A percentile compares a stretch with the other conserved stretches of the same genome.
phyloP scores from a whole-genome alignment of 2,888 invertebrate genomes.

The Drosophila mettleri region DNA sequence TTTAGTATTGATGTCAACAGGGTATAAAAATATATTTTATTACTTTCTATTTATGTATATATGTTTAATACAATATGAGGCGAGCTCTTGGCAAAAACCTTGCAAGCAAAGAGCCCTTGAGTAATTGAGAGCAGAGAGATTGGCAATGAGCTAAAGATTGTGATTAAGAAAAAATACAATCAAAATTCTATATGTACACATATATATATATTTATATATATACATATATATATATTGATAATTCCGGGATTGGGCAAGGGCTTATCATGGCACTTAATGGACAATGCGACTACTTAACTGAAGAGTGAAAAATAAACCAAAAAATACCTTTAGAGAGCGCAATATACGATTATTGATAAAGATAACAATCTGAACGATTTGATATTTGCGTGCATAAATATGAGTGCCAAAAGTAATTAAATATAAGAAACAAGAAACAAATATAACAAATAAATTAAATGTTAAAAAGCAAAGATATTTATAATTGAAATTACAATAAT shows the following conservation, averaged over 20 bases:
- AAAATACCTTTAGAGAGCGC: constrained; percentile 9
- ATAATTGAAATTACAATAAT: too few relatives aligned
- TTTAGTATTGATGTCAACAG: too few relatives aligned
- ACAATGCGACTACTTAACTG: constrained; percentile 23
- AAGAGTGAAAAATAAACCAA: constrained; percentile 3
- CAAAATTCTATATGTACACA: constrained; percentile 4
- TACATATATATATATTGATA: constrained; percentile 17
- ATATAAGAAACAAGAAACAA: too few relatives aligned
- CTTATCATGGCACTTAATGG: constrained; percentile 63
- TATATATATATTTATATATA: neutral
- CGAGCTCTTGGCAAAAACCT: constrained; percentile 13
- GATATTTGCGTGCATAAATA: constrained; percentile 8
- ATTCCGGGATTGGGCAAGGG: constrained; percentile 38
- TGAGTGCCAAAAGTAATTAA: neutral
- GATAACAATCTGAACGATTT: constrained; percentile 42
- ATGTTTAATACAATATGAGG: constrained; percentile 1
- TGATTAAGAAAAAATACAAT: constrained; percentile 23
- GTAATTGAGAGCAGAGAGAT: constrained; percentile 32
- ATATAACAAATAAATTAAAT: too few relatives aligned
- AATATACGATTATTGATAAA: constrained; percentile 33
- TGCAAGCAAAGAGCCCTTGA: constrained; percentile 6
- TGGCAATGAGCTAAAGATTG: constrained; percentile 29
- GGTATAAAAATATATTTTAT: neutral
- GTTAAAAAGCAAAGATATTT: too few relatives aligned
- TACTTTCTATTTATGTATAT: constrained; percentile 1